Base-by-base conservation (phyloP, 2,113 vertebrate species). In the Rana temporaria region DNA sequence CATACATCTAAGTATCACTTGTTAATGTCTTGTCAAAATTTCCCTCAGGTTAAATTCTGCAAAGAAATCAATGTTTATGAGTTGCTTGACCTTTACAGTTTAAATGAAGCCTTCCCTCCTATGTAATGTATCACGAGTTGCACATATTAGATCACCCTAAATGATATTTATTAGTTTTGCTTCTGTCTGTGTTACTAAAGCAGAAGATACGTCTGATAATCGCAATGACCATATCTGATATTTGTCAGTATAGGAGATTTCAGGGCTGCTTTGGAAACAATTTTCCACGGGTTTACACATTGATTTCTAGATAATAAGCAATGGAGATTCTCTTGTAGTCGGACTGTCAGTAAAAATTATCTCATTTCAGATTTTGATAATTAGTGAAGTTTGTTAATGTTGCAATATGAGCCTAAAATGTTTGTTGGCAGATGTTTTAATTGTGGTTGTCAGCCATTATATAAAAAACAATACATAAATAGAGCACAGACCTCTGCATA, bases 311-410 rank as follows among this genome's bases (percentile, higher is more conserved):
- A 17, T 72, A 24, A 59, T 73, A 30, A 73, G 26, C 2, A 34
- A n/a, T 14, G 14, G 4, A 14, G 19, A 30, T 24, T 24, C 14
- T 26, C 22, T 65, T 18, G 18, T 3, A 20, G 24, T 48, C 26
- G 8, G 14, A 18, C 15, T 68, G 77, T 67, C 52, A n/a, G 48
- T 32, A 53, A n/a, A 20, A 38, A 34, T 79, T n/a, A 79, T 79
- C 4, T 22, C 24, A 38, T 57, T n/a, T 53, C 17, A 68, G 18
- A 53, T 38, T 66, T 19, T 79, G 64, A 79, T 22, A 12, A 11
- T 19, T 48, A 55, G 24, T 66, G 76, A 66, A 53, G 60, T 66
- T 66, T 78, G 64, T 68, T 68, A 68, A 57, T 57, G 38, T 78
- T 14, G 19, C 30, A 20, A 14, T 55, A 32, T 57, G 64, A 65